Conservation (phyloP, 2,113 vertebrate species). For the Nansenia antarctica region DNA sequence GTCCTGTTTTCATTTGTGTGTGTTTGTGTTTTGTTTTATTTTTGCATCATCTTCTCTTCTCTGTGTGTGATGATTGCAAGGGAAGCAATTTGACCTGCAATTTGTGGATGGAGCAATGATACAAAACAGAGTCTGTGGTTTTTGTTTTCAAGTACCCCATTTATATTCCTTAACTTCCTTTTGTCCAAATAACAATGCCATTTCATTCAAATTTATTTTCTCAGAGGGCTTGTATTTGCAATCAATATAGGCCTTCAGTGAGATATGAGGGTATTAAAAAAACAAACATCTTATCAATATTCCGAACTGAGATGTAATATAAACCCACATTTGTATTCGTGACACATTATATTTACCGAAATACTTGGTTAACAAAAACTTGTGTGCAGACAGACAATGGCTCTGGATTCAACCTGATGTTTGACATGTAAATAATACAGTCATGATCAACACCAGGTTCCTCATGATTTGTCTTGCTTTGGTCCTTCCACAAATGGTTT, state of each 20-base stretch:
- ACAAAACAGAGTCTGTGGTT: not conserved
- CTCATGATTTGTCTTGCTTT: constrained; percentile 7
- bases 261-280: not conserved
- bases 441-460: not conserved
- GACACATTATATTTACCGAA: not conserved
- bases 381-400: not conserved
- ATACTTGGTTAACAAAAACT: constrained; percentile 22
- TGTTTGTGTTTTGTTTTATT: constrained; percentile 26
- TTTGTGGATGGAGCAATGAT: constrained; percentile 58
- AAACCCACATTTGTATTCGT: not conserved
- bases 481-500: constrained; percentile 58
- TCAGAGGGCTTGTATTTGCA: too few species aligned
- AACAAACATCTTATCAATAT: not conserved
- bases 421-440: not conserved
- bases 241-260: not conserved
- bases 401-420: not conserved
- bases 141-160: not conserved
- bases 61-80: constrained; percentile 48
- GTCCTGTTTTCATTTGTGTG: constrained; percentile 69
- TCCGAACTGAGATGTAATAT: not conserved
- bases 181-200: not conserved
- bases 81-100: constrained; percentile 39
- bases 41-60: constrained; percentile 27
- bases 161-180: not conserved
- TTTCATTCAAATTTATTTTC: not conserved